Evolutionary conservation across 2,888 invertebrate species (phyloP).

Genomic region (Eustalomyia histrio): DNA sequence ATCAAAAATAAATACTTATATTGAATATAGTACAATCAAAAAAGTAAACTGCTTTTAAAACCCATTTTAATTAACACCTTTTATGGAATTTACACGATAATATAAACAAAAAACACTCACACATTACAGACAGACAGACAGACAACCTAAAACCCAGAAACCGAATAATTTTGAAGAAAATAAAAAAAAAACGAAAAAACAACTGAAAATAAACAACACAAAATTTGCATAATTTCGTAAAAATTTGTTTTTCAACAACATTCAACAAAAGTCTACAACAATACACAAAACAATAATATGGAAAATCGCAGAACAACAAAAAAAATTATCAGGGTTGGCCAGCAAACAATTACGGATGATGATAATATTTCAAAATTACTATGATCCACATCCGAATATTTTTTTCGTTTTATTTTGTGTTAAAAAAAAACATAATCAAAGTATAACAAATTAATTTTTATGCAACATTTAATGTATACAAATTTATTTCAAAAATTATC

Average conservation of each 20-base stretch:
- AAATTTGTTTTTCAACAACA: neutral
- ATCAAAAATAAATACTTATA: neutral
- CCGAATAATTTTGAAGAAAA: neutral
- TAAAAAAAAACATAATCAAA: too few species aligned
- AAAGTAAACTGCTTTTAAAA: slow-evolving; percentile 25
- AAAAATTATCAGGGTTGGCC: too few species aligned
- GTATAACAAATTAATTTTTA: too few species aligned
- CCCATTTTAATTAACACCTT: slow-evolving; percentile 48
- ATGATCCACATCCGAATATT: too few species aligned
- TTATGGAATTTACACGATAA: slow-evolving; percentile 33
- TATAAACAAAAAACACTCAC: neutral
- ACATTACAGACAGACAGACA: neutral
- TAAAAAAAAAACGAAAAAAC: neutral
- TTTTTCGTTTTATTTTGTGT: too few species aligned
- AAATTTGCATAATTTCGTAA: slow-evolving; percentile 49
- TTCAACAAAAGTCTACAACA: too few species aligned
- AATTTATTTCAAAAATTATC: too few species aligned
- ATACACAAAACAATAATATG: too few species aligned
- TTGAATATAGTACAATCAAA: neutral
- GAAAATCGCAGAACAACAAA: too few species aligned
- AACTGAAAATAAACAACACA: neutral
- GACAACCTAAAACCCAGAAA: neutral
- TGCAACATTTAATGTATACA: too few species aligned
- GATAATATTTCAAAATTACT: too few species aligned
- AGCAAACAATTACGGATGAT: too few species aligned